Evolutionary conservation across 2,113 vertebrate species (phyloP), one percentile per base, ranked within the genome.

Genomic region (Campylomormyrus tamandua): DNA sequence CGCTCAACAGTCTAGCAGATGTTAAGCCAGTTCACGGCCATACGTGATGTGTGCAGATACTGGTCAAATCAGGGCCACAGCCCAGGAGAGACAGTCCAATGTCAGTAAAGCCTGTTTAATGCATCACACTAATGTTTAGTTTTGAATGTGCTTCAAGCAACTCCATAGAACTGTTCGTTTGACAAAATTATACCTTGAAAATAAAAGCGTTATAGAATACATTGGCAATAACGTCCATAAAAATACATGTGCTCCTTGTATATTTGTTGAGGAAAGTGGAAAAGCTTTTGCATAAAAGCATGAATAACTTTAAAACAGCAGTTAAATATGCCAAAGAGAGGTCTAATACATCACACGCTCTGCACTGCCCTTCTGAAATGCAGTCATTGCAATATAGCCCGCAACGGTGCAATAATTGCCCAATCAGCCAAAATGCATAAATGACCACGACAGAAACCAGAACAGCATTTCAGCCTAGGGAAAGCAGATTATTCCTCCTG

Each of bases 371-470:
- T 49, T 74, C 42, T n/a, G 24, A 46, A 89, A 27, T 74, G 45
- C 24, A 89, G 49, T 31, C 87, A 58, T 58, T 46, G 27, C 58
- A n/a, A 49, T 66, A 66, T 27, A 45, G 87, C 45, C 58, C 74
- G 86, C 86, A 27, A 53, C 49, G 8, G 6, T 21, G 27, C 62
- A 49, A 83, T 21, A 27, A 42, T 83, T 56, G 31, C 35, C 7
- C 31, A 83, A 48, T 83, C 77, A 89, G 49, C 88, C 70, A 89
- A 80, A 70, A 80, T 42, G 74, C 74, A 80, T 17, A 77, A 77
- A 74, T 77, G 88, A 77, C 24, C 45, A 31, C 24, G 45, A 46
- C 66, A 46, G 45, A 48, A 46, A n/a, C 27, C 49, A 52, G 49
- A 45, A 52, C 45, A 89, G 35, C 35, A 77, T 77, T 74, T 56